phyloP scores from a whole-genome alignment of 1,140 invertebrate genomes.

The Harlomillsia oculata region DNA sequence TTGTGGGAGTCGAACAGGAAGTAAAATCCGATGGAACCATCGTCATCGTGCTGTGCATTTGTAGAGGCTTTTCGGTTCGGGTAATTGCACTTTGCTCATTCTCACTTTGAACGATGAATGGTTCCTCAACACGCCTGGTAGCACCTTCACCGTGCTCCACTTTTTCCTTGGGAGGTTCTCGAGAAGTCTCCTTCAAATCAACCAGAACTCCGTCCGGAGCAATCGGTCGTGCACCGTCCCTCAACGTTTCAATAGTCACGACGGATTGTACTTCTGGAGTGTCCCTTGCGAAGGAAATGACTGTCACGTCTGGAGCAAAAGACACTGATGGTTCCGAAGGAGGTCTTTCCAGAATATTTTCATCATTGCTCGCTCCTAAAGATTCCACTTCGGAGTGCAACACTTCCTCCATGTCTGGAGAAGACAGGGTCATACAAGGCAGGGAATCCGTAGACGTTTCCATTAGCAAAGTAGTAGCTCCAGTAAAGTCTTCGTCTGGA shows the following conservation, averaged over 20 bases:
- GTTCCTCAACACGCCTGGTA: conserved; percentile 13
- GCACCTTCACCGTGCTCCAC: background rate
- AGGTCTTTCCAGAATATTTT: conserved; percentile 5
- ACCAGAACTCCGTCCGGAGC: background rate
- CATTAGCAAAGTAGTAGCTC: background rate
- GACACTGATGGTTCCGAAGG: conserved; percentile 7
- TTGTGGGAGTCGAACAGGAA: background rate
- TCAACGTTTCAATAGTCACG: conserved; percentile 9
- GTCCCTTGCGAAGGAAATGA: conserved; percentile 12
- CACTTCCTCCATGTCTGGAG: conserved; percentile 17
- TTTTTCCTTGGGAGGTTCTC: conserved; percentile 6
- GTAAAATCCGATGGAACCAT: conserved; percentile 3
- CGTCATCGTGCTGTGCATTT: background rate
- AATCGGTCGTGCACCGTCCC: background rate
- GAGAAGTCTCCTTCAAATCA: too few species aligned
- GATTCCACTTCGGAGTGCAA: conserved; percentile 12
- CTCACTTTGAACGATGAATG: conserved; percentile 5
- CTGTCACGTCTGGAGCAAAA: conserved; percentile 15
- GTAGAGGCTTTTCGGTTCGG: conserved; percentile 2
- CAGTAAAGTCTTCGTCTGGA: conserved; percentile 1
- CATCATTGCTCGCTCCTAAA: background rate
- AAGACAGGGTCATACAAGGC: conserved; percentile 15
- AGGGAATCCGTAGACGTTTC: conserved; percentile 5
- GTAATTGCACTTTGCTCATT: background rate
- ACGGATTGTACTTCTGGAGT: background rate